These are phyloP conservation scores for Chloroclystis v-ata DNA, from an alignment of 2,888 invertebrate species.

Conservation along the genomic window DNA sequence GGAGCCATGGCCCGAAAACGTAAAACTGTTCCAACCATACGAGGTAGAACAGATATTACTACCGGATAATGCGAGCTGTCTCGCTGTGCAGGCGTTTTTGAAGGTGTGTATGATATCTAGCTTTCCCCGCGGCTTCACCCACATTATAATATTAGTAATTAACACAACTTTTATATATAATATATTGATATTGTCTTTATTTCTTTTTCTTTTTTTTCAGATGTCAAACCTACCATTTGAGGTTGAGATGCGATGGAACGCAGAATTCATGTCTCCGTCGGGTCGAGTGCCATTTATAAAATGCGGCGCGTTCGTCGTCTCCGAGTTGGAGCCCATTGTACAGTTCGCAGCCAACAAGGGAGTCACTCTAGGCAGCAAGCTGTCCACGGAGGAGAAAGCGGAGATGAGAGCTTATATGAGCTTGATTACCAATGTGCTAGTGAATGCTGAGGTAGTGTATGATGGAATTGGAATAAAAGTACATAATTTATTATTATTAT, in stretches of 20 bases:
- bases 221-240: slow-evolving; percentile 93
- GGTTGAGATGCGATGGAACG: slow-evolving; percentile 91
- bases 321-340: slow-evolving; percentile 95
- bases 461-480: background rate
- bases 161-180: too few relatives aligned
- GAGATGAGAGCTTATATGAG: slow-evolving; percentile 97
- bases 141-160: too few relatives aligned
- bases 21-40: slow-evolving; percentile 91
- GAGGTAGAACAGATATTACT: slow-evolving; percentile 96
- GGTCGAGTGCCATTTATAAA: slow-evolving; percentile 95
- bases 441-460: slow-evolving; percentile 88
- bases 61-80: slow-evolving; percentile 95
- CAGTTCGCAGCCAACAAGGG: slow-evolving; percentile 92
- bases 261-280: slow-evolving; percentile 97
- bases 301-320: slow-evolving; percentile 91
- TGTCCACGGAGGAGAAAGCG: slow-evolving; percentile 87
- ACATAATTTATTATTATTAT: background rate
- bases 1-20: slow-evolving; percentile 94
- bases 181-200: too few relatives aligned
- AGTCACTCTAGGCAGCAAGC: slow-evolving; percentile 82
- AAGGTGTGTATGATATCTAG: slow-evolving; percentile 74
- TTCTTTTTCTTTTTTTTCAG: slow-evolving; percentile 34
- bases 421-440: slow-evolving; percentile 90
- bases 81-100: slow-evolving; percentile 94
- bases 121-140: too few relatives aligned